phyloP scores from a whole-genome alignment of 1,140 invertebrate species.

The Fopius arisanus region DNA sequence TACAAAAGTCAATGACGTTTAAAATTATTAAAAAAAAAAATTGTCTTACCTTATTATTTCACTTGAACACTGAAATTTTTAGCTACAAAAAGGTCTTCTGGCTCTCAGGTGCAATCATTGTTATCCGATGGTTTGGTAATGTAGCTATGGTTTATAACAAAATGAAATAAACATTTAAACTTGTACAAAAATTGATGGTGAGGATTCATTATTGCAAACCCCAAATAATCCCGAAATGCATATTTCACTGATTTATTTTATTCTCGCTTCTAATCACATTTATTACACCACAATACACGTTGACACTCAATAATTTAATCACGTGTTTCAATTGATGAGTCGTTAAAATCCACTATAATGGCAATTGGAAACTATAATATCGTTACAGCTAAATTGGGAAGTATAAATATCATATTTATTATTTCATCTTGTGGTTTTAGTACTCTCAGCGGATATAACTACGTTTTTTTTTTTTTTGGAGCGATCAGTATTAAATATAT shows the following conservation, averaged over 20 bases:
- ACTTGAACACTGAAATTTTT: slow-evolving; percentile 3
- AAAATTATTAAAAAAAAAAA: neutral
- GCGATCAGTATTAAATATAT: neutral
- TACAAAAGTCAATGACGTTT: neutral
- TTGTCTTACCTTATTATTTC: slow-evolving; percentile 14
- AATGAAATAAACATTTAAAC: slow-evolving; percentile 49
- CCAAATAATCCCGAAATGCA: neutral
- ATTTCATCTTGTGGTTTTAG: neutral
- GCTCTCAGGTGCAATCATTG: slow-evolving; percentile 58
- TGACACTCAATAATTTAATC: slow-evolving; percentile 64
- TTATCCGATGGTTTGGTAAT: slow-evolving; percentile 50
- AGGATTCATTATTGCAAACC: neutral
- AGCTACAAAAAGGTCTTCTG: slow-evolving; percentile 39
- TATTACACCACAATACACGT: slow-evolving; percentile 64
- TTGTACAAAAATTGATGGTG: slow-evolving; percentile 41
- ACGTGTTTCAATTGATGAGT: slow-evolving; percentile 40
- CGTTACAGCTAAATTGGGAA: slow-evolving; percentile 38
- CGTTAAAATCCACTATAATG: slow-evolving; percentile 46
- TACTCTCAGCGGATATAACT: slow-evolving; percentile 6
- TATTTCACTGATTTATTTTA: neutral
- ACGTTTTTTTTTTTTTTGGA: neutral
- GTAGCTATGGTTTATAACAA: slow-evolving; percentile 62
- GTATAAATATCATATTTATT: slow-evolving; percentile 60
- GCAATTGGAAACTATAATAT: slow-evolving; percentile 44
- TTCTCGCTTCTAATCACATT: slow-evolving; percentile 57